A percentile compares a stretch with the other conserved stretches of the same genome.
These are phyloP conservation scores for Ischnus inquisitorius DNA, from an alignment of 2,888 invertebrate genomes.

Conservation along the genomic window DNA sequence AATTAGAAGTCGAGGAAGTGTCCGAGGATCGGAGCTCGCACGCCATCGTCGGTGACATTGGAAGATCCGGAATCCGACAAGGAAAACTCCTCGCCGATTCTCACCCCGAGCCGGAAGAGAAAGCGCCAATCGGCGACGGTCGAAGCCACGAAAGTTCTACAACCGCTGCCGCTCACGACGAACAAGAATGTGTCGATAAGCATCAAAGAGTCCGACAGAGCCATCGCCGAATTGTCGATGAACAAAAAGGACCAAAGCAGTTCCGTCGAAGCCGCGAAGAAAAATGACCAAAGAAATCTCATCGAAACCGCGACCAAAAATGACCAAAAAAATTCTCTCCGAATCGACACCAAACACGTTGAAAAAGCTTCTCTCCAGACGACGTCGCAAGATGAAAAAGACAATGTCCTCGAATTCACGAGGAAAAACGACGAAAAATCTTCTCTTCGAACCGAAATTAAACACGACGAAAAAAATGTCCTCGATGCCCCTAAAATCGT, in stretches of 20 bases:
- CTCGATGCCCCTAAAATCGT: neutral
- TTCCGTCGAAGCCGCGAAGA: neutral
- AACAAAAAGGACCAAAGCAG: slow-evolving; percentile 1
- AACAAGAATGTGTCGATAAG: slow-evolving; percentile 25
- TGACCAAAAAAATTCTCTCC: too few species aligned
- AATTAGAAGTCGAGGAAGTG: slow-evolving; percentile 22
- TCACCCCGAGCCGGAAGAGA: slow-evolving; percentile 37
- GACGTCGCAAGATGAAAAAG: neutral
- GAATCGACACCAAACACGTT: neutral
- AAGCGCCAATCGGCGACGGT: slow-evolving; percentile 28
- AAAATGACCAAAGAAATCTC: too few species aligned
- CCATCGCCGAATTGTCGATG: neutral
- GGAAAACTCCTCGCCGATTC: slow-evolving; percentile 75
- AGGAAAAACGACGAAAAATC: neutral
- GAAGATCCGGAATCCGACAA: slow-evolving; percentile 77
- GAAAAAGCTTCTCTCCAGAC: neutral
- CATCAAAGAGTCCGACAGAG: slow-evolving; percentile 33
- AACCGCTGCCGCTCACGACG: neutral
- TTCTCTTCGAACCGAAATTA: neutral
- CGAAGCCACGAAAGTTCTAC: slow-evolving; percentile 24
- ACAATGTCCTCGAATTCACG: neutral
- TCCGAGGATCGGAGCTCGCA: neutral
- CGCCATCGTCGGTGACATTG: slow-evolving; percentile 16
- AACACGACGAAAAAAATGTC: neutral
- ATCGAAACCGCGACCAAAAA: too few species aligned